Evolutionary conservation across 2,888 invertebrate species (phyloP).

Genomic region (Sipha maydis): DNA sequence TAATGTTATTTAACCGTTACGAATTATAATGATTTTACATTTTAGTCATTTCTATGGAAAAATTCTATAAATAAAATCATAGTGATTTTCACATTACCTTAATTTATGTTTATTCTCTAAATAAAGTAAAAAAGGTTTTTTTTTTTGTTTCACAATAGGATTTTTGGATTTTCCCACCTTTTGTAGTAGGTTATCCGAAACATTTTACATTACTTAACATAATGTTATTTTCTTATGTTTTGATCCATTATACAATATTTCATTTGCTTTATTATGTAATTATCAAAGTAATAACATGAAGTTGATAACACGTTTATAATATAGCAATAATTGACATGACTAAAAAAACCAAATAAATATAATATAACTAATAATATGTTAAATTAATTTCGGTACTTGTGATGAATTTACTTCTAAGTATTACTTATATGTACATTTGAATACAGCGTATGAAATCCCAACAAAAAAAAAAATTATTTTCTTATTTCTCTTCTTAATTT

Average conservation of each 20-base stretch:
- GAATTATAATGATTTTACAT: slow-evolving; percentile 5
- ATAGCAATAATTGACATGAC: neutral
- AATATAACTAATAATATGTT: neutral
- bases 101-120: too few species aligned
- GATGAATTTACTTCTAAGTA: neutral
- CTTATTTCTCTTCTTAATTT: neutral
- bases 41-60: neutral
- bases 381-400: neutral
- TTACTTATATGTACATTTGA: neutral
- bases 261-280: too few species aligned
- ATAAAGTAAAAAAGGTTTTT: neutral
- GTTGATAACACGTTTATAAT: neutral
- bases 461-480: neutral
- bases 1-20: neutral
- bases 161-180: neutral
- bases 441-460: too few species aligned
- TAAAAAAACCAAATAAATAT: too few species aligned
- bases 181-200: neutral
- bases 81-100: neutral
- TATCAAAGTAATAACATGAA: neutral
- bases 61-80: neutral
- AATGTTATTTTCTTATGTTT: too few species aligned
- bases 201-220: neutral
- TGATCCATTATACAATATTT: too few species aligned
- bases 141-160: neutral